Evolutionary conservation across 2,113 vertebrate species (phyloP).

Genomic region (Polypterus senegalus): DNA sequence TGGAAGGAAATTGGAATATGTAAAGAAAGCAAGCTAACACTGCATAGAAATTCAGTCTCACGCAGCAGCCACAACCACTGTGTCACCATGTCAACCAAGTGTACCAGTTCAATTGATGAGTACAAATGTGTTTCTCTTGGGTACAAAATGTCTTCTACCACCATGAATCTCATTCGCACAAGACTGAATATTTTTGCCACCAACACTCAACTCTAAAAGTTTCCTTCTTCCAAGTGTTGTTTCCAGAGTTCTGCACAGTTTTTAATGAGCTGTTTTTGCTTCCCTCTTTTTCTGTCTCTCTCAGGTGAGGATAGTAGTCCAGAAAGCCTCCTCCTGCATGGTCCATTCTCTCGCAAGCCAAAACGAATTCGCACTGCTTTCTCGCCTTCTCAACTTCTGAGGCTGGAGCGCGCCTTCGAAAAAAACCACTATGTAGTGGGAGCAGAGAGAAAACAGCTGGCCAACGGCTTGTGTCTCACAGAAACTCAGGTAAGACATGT

Average conservation of each 20-base stretch:
- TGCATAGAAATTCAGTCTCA: too few relatives aligned
- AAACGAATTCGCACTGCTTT: conserved; percentile 58
- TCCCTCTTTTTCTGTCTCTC: conserved; percentile 5
- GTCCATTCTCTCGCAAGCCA: conserved; percentile 56
- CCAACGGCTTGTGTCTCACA: conserved; percentile 58
- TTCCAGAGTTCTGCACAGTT: not conserved
- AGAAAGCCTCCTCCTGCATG: conserved; percentile 51
- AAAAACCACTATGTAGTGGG: conserved; percentile 70
- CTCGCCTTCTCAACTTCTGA: conserved; percentile 57
- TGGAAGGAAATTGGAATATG: too few relatives aligned
- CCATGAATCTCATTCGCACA: too few relatives aligned
- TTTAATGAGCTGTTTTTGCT: not conserved
- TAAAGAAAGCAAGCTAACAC: too few relatives aligned
- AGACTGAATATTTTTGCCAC: too few relatives aligned
- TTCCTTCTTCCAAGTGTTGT: too few relatives aligned
- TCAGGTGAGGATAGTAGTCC: conserved; percentile 54
- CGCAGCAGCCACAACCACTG: too few relatives aligned
- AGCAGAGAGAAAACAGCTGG: conserved; percentile 63
- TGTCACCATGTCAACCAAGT: too few relatives aligned
- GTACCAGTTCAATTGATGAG: too few relatives aligned
- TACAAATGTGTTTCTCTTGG: too few relatives aligned
- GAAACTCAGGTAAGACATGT: conserved; percentile 48
- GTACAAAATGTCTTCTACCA: too few relatives aligned
- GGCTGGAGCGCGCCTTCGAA: conserved; percentile 59
- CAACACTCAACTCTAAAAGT: too few relatives aligned